Evolutionary conservation across 2,113 vertebrate species (phyloP), one percentile per base, ranked within the genome.

Genomic region (Mustelus asterias): DNA sequence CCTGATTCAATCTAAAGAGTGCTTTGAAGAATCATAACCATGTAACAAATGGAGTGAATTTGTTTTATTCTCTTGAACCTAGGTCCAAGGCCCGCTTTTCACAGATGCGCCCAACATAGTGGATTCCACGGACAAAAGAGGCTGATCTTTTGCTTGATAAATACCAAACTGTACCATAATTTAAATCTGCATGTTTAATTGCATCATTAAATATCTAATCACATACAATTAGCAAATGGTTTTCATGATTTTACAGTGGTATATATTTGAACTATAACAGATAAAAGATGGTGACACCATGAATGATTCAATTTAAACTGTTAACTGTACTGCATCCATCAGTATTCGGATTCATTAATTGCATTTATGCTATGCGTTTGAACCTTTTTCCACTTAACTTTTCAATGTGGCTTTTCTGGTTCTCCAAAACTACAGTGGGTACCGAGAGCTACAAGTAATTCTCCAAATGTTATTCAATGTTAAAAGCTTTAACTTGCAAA

Each of bases 51-150:
- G 16, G 16, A 0, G 72, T 48, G 70, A 0, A 80, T 9, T 94
- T 96, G 96, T 44, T 96, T 96, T 0, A 96, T 58, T 97, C 54
- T 96, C 96, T 88, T 96, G 95, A 96, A 96, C 97, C 63, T 96
- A 98, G 98, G 96, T 97, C 97, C 96, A 98, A 98, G 97, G 44
- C 97, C 90, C 98, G 98, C 96, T 98, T 98, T 96, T 97, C 96
- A 95, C 97, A 96, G 97, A 97, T 97, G 70, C 97, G 98, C 83
- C 97, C 98, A 86, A 97, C 97, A 0, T 98, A 97, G 97, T 96
- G 95, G 96, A 96, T 70, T 95, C 96, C 65, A 0, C n/a, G 93
- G 95, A 92, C 85, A 70, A 96, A 72, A 60, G 97, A 48, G 96
- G 94, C 96, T 96, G 97, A 96, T 37, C 33, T 18, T 90, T 33